Evolutionary conservation across 1,140 invertebrate genomes (phyloP), one percentile per base, ranked within the genome.

Genomic region (Drosophila pectinifera): DNA sequence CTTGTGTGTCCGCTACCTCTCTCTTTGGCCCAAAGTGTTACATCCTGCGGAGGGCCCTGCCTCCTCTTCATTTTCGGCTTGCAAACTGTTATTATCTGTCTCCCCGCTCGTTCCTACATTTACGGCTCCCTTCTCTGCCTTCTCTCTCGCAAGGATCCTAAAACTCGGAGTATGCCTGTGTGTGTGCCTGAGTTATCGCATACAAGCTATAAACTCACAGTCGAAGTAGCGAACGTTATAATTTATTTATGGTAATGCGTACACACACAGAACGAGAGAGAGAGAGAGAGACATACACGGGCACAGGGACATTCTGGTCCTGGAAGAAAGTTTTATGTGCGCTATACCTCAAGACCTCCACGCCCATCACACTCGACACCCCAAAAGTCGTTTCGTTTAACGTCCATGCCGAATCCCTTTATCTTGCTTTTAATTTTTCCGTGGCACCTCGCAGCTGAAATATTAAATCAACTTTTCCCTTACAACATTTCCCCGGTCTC

Each of bases 231-330:
- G 85, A 80, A 68, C 80, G 84, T 89, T 89, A 89, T 89, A 89
- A 89, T 89, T 89, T 89, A 89, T 89, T 89, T 89, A 89, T 89
- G 84, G 73, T 84, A 89, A 89, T 89, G 80, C 84, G 84, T 80
- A 77, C 72, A 72, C 48, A 61, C 63, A 69, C 43, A 62, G 26
- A 14, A 8, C 16, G n/a, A 13, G 20, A 24, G 22, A 59, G 20
- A n/a, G 31, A n/a, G 2, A 43, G 31, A n/a, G 28, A 1, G 5
- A 20, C 22, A 26, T 3, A 38, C 45, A 59, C 24, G 5, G 24
- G 22, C 18, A 28, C 28, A 26, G 16, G 16, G 18, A 42, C 49
- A 55, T 53, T 53, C 36, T 78, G 74, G 49, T 48, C 49, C 58
- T 64, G 65, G 63, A 49, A 75, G 63, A 78, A 75, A 82, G 65